phyloP scores from a whole-genome alignment of 2,113 vertebrate species.

The Microcebus jonahi region DNA sequence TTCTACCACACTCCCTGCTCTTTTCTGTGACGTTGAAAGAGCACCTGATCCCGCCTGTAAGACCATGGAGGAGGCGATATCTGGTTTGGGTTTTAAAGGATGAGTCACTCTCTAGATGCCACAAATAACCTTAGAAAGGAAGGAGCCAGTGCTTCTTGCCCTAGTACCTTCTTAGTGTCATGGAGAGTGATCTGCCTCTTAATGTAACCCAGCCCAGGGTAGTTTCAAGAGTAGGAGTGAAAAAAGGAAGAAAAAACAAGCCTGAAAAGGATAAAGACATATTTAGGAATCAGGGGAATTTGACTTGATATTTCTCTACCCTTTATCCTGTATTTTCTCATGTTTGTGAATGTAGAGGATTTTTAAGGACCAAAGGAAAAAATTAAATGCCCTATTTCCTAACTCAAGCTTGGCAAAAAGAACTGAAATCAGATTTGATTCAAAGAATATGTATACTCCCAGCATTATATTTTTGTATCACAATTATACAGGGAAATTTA shows the following conservation, averaged over 20 bases:
- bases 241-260: not conserved
- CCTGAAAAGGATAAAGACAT: not conserved
- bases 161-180: not conserved
- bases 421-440: conserved; percentile 50
- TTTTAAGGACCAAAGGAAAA: not conserved
- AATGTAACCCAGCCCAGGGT: not conserved
- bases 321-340: not conserved
- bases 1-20: not conserved
- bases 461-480: conserved; percentile 34
- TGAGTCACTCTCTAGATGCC: not conserved
- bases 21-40: not conserved
- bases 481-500: conserved; percentile 56
- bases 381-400: not conserved
- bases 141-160: not conserved
- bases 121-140: not conserved
- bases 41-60: not conserved
- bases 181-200: not conserved
- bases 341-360: not conserved
- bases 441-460: not conserved
- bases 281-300: not conserved
- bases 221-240: not conserved
- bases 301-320: conserved; percentile 14
- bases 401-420: conserved; percentile 29
- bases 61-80: not conserved
- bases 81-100: not conserved